Evolutionary conservation across 2,113 vertebrate species (phyloP), one percentile per base, ranked within the genome.

Genomic region (Oreochromis tanganicae): DNA sequence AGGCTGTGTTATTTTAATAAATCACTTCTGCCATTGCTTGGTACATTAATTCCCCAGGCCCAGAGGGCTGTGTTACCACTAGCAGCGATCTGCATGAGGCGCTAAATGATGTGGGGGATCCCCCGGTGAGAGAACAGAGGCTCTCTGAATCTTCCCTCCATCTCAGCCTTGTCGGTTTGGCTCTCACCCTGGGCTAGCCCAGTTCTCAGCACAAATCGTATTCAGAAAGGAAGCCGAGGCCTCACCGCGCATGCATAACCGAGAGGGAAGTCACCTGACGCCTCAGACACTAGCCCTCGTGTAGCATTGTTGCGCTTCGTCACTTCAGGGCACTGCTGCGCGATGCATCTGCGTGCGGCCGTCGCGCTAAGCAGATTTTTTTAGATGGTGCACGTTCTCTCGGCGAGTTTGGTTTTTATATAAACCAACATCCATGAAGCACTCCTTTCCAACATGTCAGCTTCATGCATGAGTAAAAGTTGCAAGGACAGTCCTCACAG

Each of bases 71-170:
- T 88, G 85, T 88, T 80, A 82, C 92, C 80, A 80, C 88, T 85
- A 88, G 90, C 91, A 88, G 94, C 83, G 92, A 94, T 93, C 92
- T 93, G 91, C 93, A 84, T 75, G 80, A 81, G 81, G 79, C 86
- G 91, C 94, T 92, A 80, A 90, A 82, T 87, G 94, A 80, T 91
- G 85, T 89, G 92, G 93, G 94, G 89, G 91, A 88, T 91, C 88
- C 88, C 88, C 83, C 63, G 59, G 89, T 75, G 94, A 83, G 94
- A 92, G 59, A 73, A 57, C 94, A 89, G 89, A 93, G 94, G 83
- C 91, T 89, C 85, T 73, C 87, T 78, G 85, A 92, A 91, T 88
- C 88, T 87, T 86, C 88, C 83, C 88, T 85, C 84, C 88, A 84
- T 85, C 90, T 80, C 90, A 63, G 84, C 88, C 79, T 85, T 50